Base-by-base conservation (phyloP, 2,888 invertebrate species). In the Lottia scabra region DNA sequence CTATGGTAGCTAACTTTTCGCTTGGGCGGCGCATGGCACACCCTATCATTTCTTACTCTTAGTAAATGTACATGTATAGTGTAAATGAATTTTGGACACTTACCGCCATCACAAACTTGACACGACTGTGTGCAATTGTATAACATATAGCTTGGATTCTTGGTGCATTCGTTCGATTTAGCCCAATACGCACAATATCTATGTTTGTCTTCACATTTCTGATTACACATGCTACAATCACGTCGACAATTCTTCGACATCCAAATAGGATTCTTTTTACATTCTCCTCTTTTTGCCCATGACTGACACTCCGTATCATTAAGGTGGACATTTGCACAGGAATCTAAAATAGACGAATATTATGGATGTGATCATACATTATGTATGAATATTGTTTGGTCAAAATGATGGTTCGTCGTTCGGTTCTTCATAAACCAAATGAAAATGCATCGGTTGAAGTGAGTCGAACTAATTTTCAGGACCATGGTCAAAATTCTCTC, bases 101-200 rank as follows among this genome's bases (percentile, higher is more conserved):
- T 75, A 83, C 84, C 80, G 65, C 75, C 71, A 68, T 78, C 75
- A 70, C 84, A 84, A 1, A 81, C 70, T 10, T 80, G 80, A 71
- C 84, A 84, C 0, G 83, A 81, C 48, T 79, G 70, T 0, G 82
- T 81, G 76, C 84, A 84, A 68, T 82, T 79, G 10, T 46, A n/a
- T n/a, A 77, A 65, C 84, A 84, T 84, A 79, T 80, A 84, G 13
- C 56, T 62, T 15, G 78, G 78, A 71, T 84, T 83, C 19, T 72
- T 70, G 12, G 44, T 64, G 73, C 84, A 84, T 68, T 84, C 84
- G 26, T 81, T 81, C 1, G 62, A 46, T 6, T 56, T 62, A 15
- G 83, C 80, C 84, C 83, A 83, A 30, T 70, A 65, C 30, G 77
- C 67, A 74, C 84, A 84, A 62, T 81, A 74, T 5, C 48, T 63